Base-by-base conservation (phyloP, 2,888 invertebrate species). In the Myopa tessellatipennis region DNA sequence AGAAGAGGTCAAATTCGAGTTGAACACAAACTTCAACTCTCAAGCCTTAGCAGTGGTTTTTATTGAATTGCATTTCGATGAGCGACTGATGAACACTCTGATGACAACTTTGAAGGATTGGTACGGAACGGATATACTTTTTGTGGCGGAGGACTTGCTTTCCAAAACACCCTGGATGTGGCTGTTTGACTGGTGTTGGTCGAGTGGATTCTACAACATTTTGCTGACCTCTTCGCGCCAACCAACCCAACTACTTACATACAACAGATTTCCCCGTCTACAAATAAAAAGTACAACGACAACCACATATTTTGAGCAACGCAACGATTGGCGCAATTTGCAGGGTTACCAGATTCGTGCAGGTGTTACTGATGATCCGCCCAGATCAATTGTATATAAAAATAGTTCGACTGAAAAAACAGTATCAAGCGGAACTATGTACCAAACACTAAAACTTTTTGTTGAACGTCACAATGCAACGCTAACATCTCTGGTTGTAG, bases 401-500 rank as follows among this genome's bases (percentile, higher is more conserved):
- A 52, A 76, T n/a, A 38, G 18, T 7, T n/a, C n/a, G n/a, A n/a
- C n/a, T n/a, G 26, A 26, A 61, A 61, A 78, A 34, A 16, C 74
- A 4, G 16, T 52, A 4, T 77, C 34, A 14, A 38, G 40, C 52
- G 79, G 77, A 38, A n/a, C 45, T 10, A 65, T n/a, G n/a, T n/a
- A n/a, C n/a, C n/a, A n/a, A n/a, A n/a, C 34, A 12, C 7, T 71
- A 8, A 38, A 58, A 7, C 16, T 45, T 26, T 78, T 78, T 50
- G 69, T 73, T 1, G 16, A 73, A 7, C 73, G 65, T n/a, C 72
- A 73, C 16, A 78, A 78, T 69, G 76, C 76, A n/a, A 50, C 73
- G 3, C 10, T 78, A 10, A 50, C 65, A 7, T 67, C 45, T 40
- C 18, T 60, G 2, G 7, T 71, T 12, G n/a, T 75, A 38, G 72